A percentile compares a stretch with the other conserved stretches of the same genome.
phyloP scores from a whole-genome alignment of 2,888 invertebrate species.

The Parnassius glacialis region DNA sequence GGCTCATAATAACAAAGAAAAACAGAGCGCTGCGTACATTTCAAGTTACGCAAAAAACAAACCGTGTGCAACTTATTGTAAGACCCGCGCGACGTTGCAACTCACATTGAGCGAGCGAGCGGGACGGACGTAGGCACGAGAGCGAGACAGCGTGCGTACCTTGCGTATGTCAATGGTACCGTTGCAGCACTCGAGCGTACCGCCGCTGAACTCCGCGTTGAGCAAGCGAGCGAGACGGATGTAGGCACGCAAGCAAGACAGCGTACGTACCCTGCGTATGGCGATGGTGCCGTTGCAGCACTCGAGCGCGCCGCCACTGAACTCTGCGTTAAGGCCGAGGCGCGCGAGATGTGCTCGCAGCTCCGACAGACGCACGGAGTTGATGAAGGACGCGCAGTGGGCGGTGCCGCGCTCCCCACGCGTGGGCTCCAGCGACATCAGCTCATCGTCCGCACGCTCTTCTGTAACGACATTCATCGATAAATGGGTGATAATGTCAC shows the following conservation, averaged over 20 bases:
- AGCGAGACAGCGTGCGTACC: constrained; percentile 81
- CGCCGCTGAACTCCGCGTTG: constrained; percentile 92
- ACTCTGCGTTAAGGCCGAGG: constrained; percentile 89
- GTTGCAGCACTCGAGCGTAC: constrained; percentile 73
- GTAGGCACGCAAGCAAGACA: constrained; percentile 88
- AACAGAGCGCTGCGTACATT: too few relatives aligned
- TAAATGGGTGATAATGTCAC: too few relatives aligned
- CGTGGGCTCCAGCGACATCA: constrained; percentile 86
- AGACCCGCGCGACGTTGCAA: too few relatives aligned
- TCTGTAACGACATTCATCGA: constrained; percentile 42
- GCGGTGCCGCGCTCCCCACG: constrained; percentile 69
- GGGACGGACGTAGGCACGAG: constrained; percentile 85
- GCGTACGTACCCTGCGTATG: constrained; percentile 85
- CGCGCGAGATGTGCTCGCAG: constrained; percentile 95
- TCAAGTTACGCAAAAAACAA: too few relatives aligned
- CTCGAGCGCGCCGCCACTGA: constrained; percentile 94
- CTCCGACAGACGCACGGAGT: constrained; percentile 94
- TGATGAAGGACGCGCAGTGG: constrained; percentile 94
- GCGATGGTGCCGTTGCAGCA: constrained; percentile 96
- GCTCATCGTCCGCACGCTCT: constrained; percentile 75
- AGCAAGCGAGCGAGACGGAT: constrained; percentile 56
- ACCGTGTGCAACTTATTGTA: too few relatives aligned
- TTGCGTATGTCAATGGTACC: constrained; percentile 93
- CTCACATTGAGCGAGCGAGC: too few relatives aligned
- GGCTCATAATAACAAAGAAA: too few relatives aligned